phyloP scores from a whole-genome alignment of 1,140 invertebrate genomes.

The Aphaenogaster floridana region DNA sequence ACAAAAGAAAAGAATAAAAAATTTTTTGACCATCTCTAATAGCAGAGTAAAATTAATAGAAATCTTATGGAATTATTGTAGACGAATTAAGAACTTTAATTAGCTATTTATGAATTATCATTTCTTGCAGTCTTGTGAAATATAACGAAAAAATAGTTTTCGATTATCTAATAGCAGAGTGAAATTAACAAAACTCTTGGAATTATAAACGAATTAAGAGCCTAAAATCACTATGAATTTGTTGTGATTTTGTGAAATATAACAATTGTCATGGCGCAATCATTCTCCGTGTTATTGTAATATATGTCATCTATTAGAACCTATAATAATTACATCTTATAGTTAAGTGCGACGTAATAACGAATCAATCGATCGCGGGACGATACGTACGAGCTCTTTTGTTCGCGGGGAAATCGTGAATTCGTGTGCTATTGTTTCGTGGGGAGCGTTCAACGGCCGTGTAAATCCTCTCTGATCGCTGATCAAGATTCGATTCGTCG shows the following conservation, averaged over 20 bases:
- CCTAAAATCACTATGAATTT: background rate
- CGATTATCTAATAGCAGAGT: background rate
- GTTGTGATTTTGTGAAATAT: background rate
- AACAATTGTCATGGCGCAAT: background rate
- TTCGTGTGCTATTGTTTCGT: constrained; percentile 14
- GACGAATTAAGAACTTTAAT: no score
- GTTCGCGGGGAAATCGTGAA: constrained; percentile 26
- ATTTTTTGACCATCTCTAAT: no score
- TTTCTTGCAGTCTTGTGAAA: no score
- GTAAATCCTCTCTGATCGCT: background rate
- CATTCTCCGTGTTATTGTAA: background rate
- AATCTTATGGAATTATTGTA: no score
- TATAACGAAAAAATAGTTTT: no score
- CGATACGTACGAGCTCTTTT: constrained; percentile 20
- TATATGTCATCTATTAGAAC: background rate
- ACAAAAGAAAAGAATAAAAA: no score
- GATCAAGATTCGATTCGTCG: constrained; percentile 37
- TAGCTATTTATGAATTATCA: no score
- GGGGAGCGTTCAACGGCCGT: constrained; percentile 18
- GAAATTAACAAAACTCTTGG: background rate
- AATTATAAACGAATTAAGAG: background rate
- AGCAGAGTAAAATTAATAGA: no score
- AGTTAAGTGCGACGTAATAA: constrained; percentile 18
- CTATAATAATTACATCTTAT: background rate
- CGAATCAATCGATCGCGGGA: constrained; percentile 37